These are phyloP conservation scores for Struthidea cinerea DNA, from an alignment of 2,113 vertebrate species.

Conservation along the genomic window DNA sequence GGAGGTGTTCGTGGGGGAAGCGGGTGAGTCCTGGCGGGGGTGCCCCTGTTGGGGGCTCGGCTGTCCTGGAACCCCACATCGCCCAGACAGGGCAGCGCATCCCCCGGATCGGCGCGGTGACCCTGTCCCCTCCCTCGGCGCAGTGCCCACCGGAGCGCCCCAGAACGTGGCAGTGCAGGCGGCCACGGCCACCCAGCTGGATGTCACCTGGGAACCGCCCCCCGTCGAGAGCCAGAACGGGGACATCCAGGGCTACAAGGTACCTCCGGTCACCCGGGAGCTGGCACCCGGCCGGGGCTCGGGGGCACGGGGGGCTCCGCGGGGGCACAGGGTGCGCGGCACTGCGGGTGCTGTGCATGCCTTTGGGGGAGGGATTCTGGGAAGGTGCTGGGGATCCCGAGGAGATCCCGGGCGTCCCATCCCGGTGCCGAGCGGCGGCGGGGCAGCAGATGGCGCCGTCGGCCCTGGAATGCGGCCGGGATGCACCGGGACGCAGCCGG, in stretches of 20 bases:
- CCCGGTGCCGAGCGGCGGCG: neutral
- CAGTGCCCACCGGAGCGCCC: constrained; percentile 89
- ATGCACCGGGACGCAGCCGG: fast-evolving
- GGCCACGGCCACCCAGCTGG: constrained; percentile 88
- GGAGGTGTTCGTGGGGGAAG: constrained; percentile 97
- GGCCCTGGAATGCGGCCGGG: neutral
- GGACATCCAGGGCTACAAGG: constrained; percentile 98
- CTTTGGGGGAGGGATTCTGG: neutral
- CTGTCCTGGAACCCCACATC: fast-evolving
- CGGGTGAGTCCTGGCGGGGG: constrained; percentile 71
- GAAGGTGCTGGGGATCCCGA: neutral
- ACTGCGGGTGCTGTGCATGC: neutral
- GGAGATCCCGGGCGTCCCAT: neutral
- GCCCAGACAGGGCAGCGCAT: fast-evolving
- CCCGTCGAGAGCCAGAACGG: constrained; percentile 88
- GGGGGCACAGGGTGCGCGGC: neutral
- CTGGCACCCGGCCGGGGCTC: neutral
- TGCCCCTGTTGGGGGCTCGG: fast-evolving
- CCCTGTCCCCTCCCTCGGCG: neutral
- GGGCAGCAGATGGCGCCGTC: constrained; percentile 32
- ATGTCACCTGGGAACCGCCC: constrained; percentile 91
- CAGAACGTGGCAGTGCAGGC: constrained; percentile 86
- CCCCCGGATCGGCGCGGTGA: fast-evolving
- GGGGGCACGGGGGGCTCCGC: neutral
- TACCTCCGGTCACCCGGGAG: neutral